These are phyloP conservation scores for Desmophyllum pertusum DNA, from an alignment of 92 coral and sea anemone species.

Conservation along the genomic window DNA sequence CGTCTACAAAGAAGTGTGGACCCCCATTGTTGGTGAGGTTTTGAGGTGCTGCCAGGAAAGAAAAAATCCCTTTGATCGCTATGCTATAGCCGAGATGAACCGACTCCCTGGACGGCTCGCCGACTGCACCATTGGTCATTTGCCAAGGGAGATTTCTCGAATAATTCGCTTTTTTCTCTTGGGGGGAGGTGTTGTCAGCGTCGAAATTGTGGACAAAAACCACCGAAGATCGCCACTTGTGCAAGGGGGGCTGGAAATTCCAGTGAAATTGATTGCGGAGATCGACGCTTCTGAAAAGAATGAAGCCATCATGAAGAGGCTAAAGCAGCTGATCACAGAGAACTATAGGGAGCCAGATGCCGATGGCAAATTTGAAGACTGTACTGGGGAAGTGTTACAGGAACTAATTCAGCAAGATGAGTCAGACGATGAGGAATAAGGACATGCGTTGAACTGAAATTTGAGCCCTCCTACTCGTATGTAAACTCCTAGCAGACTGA, in stretches of 20 bases:
- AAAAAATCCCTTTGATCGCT: slow-evolving; percentile 35
- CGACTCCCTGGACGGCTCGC: slow-evolving; percentile 45
- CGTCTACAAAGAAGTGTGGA: slow-evolving; percentile 57
- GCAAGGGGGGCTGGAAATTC: slow-evolving; percentile 29
- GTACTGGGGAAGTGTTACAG: no score
- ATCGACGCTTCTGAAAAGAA: slow-evolving; percentile 34
- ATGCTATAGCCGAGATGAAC: slow-evolving; percentile 47
- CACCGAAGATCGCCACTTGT: slow-evolving; percentile 39
- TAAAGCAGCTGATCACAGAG: slow-evolving; percentile 35
- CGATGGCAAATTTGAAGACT: slow-evolving; percentile 42
- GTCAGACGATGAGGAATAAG: no score
- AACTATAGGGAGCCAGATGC: slow-evolving; percentile 34
- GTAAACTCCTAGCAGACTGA: no score
- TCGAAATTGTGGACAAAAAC: not conserved
- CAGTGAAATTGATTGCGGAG: slow-evolving; percentile 44
- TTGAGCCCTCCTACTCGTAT: no score
- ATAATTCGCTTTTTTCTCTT: slow-evolving; percentile 7
- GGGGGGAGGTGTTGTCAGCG: slow-evolving; percentile 10
- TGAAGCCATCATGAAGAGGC: slow-evolving; percentile 23
- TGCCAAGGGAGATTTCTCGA: slow-evolving; percentile 20
- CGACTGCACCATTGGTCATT: slow-evolving; percentile 39
- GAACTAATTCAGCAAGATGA: no score
- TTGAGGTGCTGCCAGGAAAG: slow-evolving; percentile 53
- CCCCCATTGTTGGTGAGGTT: slow-evolving; percentile 44
- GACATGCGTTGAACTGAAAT: no score